Percentiles rank a stretch among this genome's conserved stretches.
phyloP scores from a whole-genome alignment of 2,888 invertebrate species.

The Thysanoteuthis rhombus region DNA sequence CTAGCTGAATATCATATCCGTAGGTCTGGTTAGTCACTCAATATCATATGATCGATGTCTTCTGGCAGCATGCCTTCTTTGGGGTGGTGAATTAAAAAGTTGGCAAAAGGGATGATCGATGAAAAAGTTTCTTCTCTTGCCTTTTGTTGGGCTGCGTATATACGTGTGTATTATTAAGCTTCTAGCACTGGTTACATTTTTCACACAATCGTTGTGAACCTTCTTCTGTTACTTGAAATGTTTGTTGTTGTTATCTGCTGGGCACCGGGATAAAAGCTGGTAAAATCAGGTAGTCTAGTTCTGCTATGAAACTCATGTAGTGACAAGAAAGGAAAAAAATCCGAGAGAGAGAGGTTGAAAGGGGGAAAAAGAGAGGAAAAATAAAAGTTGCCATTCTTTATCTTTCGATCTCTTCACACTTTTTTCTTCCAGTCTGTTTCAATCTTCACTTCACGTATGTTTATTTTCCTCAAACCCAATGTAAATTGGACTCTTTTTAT shows the following conservation, averaged over 20 bases:
- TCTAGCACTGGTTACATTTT: not conserved
- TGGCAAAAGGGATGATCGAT: too few relatives aligned
- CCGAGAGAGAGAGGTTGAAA: not conserved
- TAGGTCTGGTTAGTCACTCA: too few relatives aligned
- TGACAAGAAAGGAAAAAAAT: not conserved
- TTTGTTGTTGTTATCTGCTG: not conserved
- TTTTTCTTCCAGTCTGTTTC: not conserved
- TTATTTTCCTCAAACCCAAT: not conserved
- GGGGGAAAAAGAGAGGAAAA: not conserved
- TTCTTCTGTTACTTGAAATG: not conserved
- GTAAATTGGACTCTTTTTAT: not conserved
- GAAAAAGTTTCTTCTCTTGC: too few relatives aligned
- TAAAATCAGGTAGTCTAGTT: not conserved
- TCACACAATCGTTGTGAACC: not conserved
- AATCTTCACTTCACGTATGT: not conserved
- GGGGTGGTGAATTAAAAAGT: too few relatives aligned
- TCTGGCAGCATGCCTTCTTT: too few relatives aligned
- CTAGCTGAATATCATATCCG: too few relatives aligned
- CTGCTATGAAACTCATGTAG: not conserved
- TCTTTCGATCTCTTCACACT: not conserved
- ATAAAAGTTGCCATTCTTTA: too few relatives aligned
- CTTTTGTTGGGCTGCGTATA: too few relatives aligned
- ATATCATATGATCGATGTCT: too few relatives aligned
- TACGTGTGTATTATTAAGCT: not conserved
- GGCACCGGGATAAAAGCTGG: not conserved